phyloP scores from a whole-genome alignment of 1,140 invertebrate species.

The Chrysoperla carnea region DNA sequence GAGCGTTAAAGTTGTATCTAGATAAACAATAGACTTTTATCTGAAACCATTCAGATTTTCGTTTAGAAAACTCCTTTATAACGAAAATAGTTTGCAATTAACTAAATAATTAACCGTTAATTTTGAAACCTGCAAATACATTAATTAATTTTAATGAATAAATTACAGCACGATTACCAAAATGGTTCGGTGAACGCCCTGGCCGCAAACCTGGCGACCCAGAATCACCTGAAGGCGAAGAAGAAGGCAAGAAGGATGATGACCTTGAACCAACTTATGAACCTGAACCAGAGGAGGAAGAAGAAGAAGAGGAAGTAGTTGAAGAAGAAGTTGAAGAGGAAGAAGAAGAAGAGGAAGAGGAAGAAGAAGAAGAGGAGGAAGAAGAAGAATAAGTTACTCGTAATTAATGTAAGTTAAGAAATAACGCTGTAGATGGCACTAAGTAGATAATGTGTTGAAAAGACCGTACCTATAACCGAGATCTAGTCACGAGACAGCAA shows the following conservation, averaged over 20 bases:
- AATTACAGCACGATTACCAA: conserved; percentile 63
- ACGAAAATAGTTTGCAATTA: too few species aligned
- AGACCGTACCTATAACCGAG: too few species aligned
- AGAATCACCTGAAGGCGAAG: conserved; percentile 75
- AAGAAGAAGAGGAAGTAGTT: conserved; percentile 44
- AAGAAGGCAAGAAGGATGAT: conserved; percentile 58
- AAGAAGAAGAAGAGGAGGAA: conserved; percentile 48
- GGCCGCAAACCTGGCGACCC: conserved; percentile 77
- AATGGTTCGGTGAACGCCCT: conserved; percentile 86
- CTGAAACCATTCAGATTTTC: too few species aligned
- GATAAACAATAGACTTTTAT: too few species aligned
- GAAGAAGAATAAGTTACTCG: conserved; percentile 28
- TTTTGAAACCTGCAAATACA: too few species aligned
- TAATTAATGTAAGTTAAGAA: background rate
- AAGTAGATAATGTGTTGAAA: background rate
- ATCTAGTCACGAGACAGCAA: too few species aligned
- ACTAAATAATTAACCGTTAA: too few species aligned
- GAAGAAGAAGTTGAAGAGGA: conserved; percentile 38
- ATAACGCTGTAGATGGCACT: background rate
- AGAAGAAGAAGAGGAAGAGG: conserved; percentile 53
- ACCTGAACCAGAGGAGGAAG: conserved; percentile 53
- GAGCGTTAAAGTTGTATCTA: too few species aligned
- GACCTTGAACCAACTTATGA: conserved; percentile 42
- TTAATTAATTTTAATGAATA: too few species aligned
- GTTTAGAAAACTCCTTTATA: too few species aligned